Evolutionary conservation across 37 sponge, comb jelly and placozoan species (phyloP).

Genomic region (Aphrocallistes beatrix): DNA sequence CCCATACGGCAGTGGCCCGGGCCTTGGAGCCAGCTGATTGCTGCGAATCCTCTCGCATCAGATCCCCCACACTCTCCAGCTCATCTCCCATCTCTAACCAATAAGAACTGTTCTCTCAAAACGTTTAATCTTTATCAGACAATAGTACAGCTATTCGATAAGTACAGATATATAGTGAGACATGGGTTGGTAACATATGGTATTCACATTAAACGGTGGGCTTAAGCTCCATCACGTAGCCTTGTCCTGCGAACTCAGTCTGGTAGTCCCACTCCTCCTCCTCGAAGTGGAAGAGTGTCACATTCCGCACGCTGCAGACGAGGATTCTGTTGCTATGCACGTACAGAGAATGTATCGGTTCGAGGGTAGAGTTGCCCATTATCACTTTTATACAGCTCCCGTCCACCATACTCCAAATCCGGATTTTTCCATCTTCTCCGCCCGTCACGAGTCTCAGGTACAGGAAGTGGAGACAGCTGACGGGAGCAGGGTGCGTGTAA

Average conservation of each 20-base stretch:
- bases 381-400: background rate
- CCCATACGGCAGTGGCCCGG: background rate
- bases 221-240: background rate
- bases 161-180: background rate
- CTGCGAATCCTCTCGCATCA: background rate
- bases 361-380: background rate
- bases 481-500: background rate
- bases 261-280: slow-evolving; percentile 15
- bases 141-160: background rate
- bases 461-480: background rate
- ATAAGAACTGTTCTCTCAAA: no score
- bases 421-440: background rate
- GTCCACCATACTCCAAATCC: background rate
- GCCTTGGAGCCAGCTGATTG: background rate
- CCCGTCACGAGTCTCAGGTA: background rate
- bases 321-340: background rate
- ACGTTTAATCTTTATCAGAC: background rate
- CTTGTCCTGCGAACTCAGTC: slow-evolving; percentile 2
- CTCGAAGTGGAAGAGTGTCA: background rate
- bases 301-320: background rate
- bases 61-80: background rate
- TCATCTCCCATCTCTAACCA: background rate
- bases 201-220: no score
- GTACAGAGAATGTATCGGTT: background rate
- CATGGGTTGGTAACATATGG: no score